Conservation (phyloP, 2,797 vertebrate genomes). For the Thalassophryne amazonica region DNA sequence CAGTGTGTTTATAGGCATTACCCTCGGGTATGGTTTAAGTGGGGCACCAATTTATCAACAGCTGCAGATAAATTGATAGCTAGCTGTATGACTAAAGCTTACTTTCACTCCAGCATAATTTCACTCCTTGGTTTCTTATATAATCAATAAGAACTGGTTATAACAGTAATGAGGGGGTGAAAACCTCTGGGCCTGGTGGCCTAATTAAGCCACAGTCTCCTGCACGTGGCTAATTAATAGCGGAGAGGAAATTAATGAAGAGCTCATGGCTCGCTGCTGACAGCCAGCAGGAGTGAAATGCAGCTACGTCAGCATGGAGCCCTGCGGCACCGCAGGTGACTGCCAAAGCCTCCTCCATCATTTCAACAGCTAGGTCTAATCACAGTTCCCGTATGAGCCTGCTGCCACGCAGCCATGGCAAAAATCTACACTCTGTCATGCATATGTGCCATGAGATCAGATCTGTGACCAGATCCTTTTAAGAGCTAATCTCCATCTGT, state of each 20-base stretch:
- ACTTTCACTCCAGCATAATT: slow-evolving; percentile 24
- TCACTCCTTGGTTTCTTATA: slow-evolving; percentile 45
- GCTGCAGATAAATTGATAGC: background rate
- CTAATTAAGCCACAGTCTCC: slow-evolving; percentile 69
- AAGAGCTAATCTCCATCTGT: slow-evolving; percentile 37
- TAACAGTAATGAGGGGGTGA: slow-evolving; percentile 56
- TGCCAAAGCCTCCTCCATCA: slow-evolving; percentile 60
- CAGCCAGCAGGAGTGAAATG: slow-evolving; percentile 60
- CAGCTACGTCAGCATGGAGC: slow-evolving; percentile 53
- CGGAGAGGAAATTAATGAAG: slow-evolving; percentile 67
- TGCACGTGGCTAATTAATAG: slow-evolving; percentile 71
- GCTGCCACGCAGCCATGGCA: slow-evolving; percentile 10
- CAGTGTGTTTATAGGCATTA: background rate
- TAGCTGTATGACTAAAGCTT: slow-evolving; percentile 23
- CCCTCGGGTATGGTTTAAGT: too few species aligned
- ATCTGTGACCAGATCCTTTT: slow-evolving; percentile 26
- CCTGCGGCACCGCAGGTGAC: slow-evolving; percentile 61
- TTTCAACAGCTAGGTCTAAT: slow-evolving; percentile 42
- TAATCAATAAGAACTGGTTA: slow-evolving; percentile 67
- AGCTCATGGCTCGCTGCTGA: slow-evolving; percentile 57
- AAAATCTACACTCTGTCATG: slow-evolving; percentile 16
- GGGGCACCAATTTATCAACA: background rate
- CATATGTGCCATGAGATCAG: slow-evolving; percentile 19
- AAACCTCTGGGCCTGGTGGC: slow-evolving; percentile 52
- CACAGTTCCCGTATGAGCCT: slow-evolving; percentile 25